Percentiles rank a stretch among this genome's conserved stretches.
These are phyloP conservation scores for Coryphaenoides rupestris DNA, from an alignment of 2,113 vertebrate genomes.

Conservation along the genomic window DNA sequence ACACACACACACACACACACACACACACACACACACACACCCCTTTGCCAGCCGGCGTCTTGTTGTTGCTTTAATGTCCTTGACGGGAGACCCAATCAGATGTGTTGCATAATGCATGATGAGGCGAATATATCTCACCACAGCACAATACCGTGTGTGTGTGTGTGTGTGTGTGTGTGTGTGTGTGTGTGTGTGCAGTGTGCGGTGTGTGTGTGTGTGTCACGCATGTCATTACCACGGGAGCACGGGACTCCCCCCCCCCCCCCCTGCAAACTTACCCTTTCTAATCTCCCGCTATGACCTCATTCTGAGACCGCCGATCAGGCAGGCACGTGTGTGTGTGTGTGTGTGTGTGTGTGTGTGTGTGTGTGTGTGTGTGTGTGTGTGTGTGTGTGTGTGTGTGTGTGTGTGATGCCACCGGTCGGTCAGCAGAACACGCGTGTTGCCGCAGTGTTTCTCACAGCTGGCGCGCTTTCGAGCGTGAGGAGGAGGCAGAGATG, in stretches of 20 bases:
- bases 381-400: neutral
- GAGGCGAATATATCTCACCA: conserved; percentile 40
- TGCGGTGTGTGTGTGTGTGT: too few relatives aligned
- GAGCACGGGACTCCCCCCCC: conserved; percentile 15
- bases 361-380: neutral
- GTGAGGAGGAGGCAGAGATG: too few relatives aligned
- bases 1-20: conserved; percentile 10
- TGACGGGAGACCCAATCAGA: conserved; percentile 18
- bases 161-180: too few relatives aligned
- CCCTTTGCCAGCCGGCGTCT: conserved; percentile 6
- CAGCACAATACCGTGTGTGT: conserved; percentile 40
- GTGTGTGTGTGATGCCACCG: neutral
- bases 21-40: conserved; percentile 22
- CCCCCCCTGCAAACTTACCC: conserved; percentile 18
- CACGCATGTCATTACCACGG: conserved; percentile 38
- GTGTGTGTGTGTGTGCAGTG: too few relatives aligned
- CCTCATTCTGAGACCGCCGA: conserved; percentile 40
- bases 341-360: neutral
- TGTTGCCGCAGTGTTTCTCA: too few relatives aligned
- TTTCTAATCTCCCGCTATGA: conserved; percentile 46
- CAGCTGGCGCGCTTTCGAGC: too few relatives aligned
- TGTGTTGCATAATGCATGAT: conserved; percentile 61
- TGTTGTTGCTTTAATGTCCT: neutral
- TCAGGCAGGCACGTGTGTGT: conserved; percentile 10
- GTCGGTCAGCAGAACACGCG: too few relatives aligned